These are phyloP conservation scores for Lampropteryx suffumata DNA, from an alignment of 2,888 invertebrate species.

Conservation along the genomic window DNA sequence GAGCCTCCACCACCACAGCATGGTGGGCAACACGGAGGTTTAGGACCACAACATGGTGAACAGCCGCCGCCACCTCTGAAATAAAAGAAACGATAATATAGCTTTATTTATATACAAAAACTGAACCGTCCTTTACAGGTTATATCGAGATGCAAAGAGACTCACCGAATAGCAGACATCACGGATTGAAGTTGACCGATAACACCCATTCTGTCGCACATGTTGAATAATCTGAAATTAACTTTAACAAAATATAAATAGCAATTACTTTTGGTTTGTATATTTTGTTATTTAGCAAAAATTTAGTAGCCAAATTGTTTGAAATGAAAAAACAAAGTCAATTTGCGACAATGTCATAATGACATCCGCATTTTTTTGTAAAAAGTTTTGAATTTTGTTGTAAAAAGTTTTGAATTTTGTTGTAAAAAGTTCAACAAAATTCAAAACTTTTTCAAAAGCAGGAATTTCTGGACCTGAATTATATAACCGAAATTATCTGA, in stretches of 20 bases:
- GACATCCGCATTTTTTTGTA: not conserved
- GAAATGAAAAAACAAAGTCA: constrained; percentile 11
- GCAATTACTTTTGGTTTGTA: no score
- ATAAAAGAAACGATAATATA: constrained; percentile 13
- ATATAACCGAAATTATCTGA: no score
- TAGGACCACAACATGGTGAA: constrained; percentile 39
- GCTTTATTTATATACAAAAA: no score
- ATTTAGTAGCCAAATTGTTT: constrained; percentile 17
- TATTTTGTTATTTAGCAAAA: not conserved
- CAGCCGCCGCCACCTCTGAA: constrained; percentile 51
- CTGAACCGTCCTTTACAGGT: no score
- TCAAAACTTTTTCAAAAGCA: no score
- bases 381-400: no score
- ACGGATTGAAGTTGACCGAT: constrained; percentile 65
- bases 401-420: no score
- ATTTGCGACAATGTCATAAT: constrained; percentile 1
- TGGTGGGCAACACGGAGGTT: constrained; percentile 48
- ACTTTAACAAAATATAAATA: not conserved
- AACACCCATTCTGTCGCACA: constrained; percentile 70
- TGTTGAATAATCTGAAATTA: constrained; percentile 43
- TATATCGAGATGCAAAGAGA: not conserved
- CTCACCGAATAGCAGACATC: constrained; percentile 68
- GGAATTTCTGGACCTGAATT: no score
- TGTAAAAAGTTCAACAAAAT: no score
- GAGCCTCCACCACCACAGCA: constrained; percentile 57